These are phyloP conservation scores for Prenolepis imparis DNA, from an alignment of 2,888 invertebrate genomes.

Conservation along the genomic window DNA sequence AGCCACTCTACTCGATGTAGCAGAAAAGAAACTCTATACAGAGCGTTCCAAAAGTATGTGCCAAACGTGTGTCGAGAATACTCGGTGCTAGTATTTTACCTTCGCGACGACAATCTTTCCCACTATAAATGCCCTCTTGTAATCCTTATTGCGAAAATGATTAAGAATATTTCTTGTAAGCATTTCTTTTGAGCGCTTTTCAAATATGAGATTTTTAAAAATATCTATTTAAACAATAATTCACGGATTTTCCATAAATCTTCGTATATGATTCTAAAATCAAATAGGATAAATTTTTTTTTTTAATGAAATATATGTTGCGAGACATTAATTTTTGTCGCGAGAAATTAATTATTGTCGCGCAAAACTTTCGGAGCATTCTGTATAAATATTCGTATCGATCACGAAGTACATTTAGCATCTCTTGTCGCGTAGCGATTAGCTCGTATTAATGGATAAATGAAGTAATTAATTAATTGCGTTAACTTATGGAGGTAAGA, in stretches of 20 bases:
- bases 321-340: constrained; percentile 1
- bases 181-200: background rate
- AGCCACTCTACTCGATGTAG: constrained; percentile 56
- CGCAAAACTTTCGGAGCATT: constrained; percentile 49
- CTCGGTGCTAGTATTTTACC: constrained; percentile 21
- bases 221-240: background rate
- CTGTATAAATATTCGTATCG: constrained; percentile 43
- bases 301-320: background rate
- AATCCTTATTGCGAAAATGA: constrained; percentile 13
- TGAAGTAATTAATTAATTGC: constrained; percentile 47
- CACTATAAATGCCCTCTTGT: constrained; percentile 1
- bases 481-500: constrained; percentile 56
- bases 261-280: background rate
- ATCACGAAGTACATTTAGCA: constrained; percentile 46
- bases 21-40: constrained; percentile 40
- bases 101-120: constrained; percentile 42
- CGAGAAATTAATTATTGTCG: constrained; percentile 36
- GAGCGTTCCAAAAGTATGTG: constrained; percentile 54
- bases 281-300: constrained; percentile 4
- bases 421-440: constrained; percentile 60
- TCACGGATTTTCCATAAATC: background rate
- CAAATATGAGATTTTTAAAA: background rate
- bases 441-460: constrained; percentile 54
- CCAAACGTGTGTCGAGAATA: constrained; percentile 16
- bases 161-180: background rate